Conservation (phyloP, 1,140 invertebrate species). For the Solen grandis region DNA sequence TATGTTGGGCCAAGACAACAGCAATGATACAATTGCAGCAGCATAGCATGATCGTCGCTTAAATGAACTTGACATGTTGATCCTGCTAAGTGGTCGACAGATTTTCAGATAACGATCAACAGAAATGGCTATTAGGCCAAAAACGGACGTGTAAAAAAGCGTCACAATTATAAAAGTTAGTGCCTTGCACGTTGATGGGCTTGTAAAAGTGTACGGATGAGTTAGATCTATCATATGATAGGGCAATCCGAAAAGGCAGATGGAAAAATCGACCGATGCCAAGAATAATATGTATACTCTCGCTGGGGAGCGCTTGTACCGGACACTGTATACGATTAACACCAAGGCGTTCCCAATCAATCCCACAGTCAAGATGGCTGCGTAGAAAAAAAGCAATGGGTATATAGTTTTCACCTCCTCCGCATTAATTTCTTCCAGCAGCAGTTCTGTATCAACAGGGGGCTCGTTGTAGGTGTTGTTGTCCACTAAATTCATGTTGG, state of each 20-base stretch:
- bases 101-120: constrained; percentile 53
- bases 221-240: constrained; percentile 48
- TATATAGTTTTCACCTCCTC: constrained; percentile 34
- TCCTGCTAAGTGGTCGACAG: constrained; percentile 29
- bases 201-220: constrained; percentile 50
- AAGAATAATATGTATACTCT: constrained; percentile 46
- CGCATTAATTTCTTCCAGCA: constrained; percentile 15
- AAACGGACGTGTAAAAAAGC: constrained; percentile 36
- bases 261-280: constrained; percentile 33
- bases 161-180: constrained; percentile 37
- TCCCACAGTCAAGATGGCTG: constrained; percentile 28
- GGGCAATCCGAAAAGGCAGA: constrained; percentile 40
- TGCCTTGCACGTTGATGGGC: constrained; percentile 10
- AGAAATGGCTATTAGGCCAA: constrained; percentile 43
- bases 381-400: constrained; percentile 41
- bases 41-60: constrained; percentile 18
- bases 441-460: neutral
- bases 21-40: neutral
- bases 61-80: constrained; percentile 40
- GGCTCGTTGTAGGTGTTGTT: no score
- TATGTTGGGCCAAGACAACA: constrained; percentile 48
- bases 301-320: constrained; percentile 39
- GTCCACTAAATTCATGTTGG: no score
- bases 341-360: constrained; percentile 42
- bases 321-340: constrained; percentile 26